Evolutionary conservation across 2,888 invertebrate genomes (phyloP), one percentile per base, ranked within the genome.

Genomic region (Acrobasis suavella): DNA sequence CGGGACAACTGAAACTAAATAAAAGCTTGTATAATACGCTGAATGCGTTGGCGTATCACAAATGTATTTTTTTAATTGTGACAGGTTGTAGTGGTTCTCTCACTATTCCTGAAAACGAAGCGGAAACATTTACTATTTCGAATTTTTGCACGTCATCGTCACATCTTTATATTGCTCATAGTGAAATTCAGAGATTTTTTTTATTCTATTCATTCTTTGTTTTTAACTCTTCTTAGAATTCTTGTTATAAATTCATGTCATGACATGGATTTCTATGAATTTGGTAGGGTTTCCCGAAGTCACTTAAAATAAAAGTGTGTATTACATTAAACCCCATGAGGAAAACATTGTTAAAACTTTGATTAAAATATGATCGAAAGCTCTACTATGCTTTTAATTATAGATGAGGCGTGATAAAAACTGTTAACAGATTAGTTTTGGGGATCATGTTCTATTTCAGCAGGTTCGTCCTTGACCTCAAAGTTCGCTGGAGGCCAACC

Each of bases 61-160:
- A 72, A 81, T 82, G 79, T 81, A 82, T 78, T 77, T 77, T 78
- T 72, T 78, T 74, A 68, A 76, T 73, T 77, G 74, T 75, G 72
- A 73, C 70, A 72, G 71, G 73, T 69, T 70, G 71, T 72, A 73
- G 69, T 72, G 74, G 70, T 32, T 8, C 32, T 7, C 67, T 70
- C 68, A 69, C 68, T 68, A 68, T 83, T 82, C 78, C 81, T 71
- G 72, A 75, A 81, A 76, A 76, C 69, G 71, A 67, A 77, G 67
- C 79, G 83, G 82, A 83, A 78, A 70, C 65, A 64, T 67, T 72
- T 67, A 64, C 69, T 67, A 69, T 66, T 70, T 69, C 2, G 67
- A 72, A 72, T 76, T 77, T 74, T 77, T 80, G 78, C 68, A 59
- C 67, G 65, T 64, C 67, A 65, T 72, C 72, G 76, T 82, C 81